These are phyloP conservation scores for Myiotriccus ornatus DNA, from an alignment of 2,797 vertebrate species.

Conservation along the genomic window DNA sequence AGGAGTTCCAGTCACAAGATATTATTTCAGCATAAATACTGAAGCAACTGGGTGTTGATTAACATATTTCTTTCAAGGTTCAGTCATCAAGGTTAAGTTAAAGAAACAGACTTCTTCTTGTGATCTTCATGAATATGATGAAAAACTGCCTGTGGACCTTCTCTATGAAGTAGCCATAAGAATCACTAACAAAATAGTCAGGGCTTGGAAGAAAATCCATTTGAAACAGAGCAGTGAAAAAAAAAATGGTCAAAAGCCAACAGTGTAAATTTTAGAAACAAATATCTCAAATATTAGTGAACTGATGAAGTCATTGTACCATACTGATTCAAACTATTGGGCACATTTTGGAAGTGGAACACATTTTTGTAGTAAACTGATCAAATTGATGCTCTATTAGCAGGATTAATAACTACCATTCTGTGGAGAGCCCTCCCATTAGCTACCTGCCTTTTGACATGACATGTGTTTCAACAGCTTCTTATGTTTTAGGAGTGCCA, in stretches of 20 bases:
- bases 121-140: background rate
- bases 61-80: background rate
- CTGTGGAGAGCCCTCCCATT: background rate
- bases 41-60: background rate
- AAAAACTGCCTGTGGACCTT: background rate
- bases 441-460: background rate
- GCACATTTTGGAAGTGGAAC: background rate
- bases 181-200: background rate
- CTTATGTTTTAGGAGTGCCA: background rate
- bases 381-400: background rate
- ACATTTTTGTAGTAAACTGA: background rate
- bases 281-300: background rate
- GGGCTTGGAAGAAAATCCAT: background rate
- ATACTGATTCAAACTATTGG: background rate
- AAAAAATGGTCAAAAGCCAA: background rate
- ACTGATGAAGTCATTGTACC: background rate
- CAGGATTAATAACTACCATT: background rate
- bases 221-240: background rate
- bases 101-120: background rate
- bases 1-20: background rate
- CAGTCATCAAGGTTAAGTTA: background rate
- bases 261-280: background rate
- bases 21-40: slow-evolving; percentile 12
- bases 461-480: background rate
- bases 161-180: background rate